Base-by-base conservation (phyloP, 2,113 vertebrate genomes). In the Oncorhynchus masou region DNA sequence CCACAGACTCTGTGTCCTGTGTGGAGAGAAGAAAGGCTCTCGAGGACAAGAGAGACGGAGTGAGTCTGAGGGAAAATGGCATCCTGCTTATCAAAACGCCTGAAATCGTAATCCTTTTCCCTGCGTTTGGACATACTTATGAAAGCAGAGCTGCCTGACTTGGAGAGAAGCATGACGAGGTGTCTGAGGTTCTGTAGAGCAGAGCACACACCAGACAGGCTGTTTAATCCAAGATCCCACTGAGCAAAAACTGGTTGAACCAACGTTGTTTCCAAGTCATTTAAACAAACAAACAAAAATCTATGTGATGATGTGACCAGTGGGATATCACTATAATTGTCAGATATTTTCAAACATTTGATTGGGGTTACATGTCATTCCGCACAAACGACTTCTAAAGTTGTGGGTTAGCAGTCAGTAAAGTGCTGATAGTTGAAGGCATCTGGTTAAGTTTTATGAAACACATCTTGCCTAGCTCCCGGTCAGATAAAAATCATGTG, bases 1-100 rank as follows among this genome's bases (percentile, higher is more conserved):
- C 85, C 86, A 74, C 91, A 92, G 89, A 88, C 86, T 82, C 83
- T 85, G 70, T 83, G 88, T 80, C 89, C 86, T 85, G 90, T 86
- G 89, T 88, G 86, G 81, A 74, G 79, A 89, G 89, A 91, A 91
- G 89, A 92, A 91, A 91, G 85, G 89, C 85, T 91, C 90, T 89
- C 87, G 88, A 90, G 90, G 91, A 90, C 91, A 91, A 91, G 88
- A 90, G 70, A 89, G 89, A 91, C 79, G 74, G 39, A 45, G 65
- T 79, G 86, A 91, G 88, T 91, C 88, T 88, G 79, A 86, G 74
- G 78, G 83, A 89, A 91, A 91, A 92, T 85, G 85, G 88, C 89
- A 87, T 87, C 62, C 80, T 71, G 83, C 89, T 91, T 91, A 90
- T 91, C 88, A 88, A 88, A 11, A 84, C 72, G 86, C 87, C 81